Evolutionary conservation across 2,113 vertebrate species (phyloP).

Genomic region (Sarotherodon lohbergeri): DNA sequence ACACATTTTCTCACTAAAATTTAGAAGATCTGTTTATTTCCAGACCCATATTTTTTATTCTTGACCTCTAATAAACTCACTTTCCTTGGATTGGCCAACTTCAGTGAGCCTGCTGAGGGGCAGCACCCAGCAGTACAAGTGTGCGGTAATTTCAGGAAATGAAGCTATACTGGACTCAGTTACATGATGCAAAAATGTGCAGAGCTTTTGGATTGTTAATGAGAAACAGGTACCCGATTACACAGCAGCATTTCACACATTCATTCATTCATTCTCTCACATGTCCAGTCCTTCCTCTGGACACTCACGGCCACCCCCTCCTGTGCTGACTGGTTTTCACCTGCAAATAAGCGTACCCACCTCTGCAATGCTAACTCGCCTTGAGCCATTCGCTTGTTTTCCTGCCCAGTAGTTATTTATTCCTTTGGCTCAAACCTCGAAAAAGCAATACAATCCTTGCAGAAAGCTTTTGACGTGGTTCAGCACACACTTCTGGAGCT

Average conservation of each 20-base stretch:
- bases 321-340: no score
- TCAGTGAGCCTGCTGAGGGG: not conserved
- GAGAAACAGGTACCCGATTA: not conserved
- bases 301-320: no score
- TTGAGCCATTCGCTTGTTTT: not conserved
- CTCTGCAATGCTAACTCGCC: not conserved
- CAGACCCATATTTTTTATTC: not conserved
- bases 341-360: not conserved
- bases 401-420: no score
- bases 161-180: not conserved
- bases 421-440: no score
- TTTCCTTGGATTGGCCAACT: not conserved
- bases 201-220: not conserved
- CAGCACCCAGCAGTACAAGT: not conserved
- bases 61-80: not conserved
- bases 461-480: no score
- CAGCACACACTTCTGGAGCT: no score
- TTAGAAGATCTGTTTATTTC: not conserved
- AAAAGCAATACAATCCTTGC: no score
- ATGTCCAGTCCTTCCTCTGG: no score
- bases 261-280: not conserved
- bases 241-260: rapidly evolving
- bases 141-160: not conserved
- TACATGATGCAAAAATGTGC: not conserved
- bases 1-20: not conserved